Evolutionary conservation across 2,888 invertebrate genomes (phyloP).

Genomic region (Spisula solida): DNA sequence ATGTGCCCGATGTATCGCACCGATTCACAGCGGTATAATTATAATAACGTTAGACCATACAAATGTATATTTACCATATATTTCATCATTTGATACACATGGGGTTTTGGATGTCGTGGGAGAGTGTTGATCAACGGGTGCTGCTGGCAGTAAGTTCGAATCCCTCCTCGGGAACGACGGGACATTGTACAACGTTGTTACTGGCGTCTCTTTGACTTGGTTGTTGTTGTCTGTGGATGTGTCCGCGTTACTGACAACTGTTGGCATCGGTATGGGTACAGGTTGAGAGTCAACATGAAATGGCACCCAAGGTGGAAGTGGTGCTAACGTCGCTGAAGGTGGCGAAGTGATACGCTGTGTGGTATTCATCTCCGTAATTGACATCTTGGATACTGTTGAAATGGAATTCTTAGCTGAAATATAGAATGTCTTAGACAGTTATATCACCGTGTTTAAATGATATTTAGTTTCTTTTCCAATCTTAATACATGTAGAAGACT

Average conservation of each 20-base stretch:
- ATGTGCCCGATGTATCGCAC: no score
- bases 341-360: background rate
- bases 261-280: background rate
- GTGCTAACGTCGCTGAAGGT: background rate
- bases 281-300: background rate
- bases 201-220: background rate
- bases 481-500: no score
- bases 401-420: background rate
- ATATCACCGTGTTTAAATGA: no score
- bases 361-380: background rate
- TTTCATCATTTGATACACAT: background rate
- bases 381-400: background rate
- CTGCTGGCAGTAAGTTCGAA: background rate
- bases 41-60: no score
- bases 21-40: no score
- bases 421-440: background rate
- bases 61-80: no score
- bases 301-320: background rate
- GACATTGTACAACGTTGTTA: background rate
- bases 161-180: background rate
- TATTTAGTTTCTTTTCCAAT: no score
- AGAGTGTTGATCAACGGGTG: background rate
- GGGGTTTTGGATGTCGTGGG: slow-evolving; percentile 28
- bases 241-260: background rate
- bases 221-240: background rate